Base-by-base conservation (phyloP, 2,113 vertebrate genomes). In the Lagenorhynchus albirostris region DNA sequence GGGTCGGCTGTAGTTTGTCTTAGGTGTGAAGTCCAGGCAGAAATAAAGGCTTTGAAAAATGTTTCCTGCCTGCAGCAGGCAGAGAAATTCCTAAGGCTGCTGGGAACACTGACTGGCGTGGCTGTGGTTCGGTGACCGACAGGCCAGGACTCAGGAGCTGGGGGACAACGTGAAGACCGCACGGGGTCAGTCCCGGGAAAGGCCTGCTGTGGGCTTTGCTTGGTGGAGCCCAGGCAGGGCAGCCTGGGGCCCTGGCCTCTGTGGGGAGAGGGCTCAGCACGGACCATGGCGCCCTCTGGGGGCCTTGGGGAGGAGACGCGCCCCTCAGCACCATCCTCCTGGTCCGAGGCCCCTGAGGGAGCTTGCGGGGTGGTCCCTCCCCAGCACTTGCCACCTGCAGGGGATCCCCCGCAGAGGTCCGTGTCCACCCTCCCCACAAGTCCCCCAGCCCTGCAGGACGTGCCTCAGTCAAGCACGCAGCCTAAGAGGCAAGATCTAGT, bases 221-320 rank as follows among this genome's bases (percentile, higher is more conserved):
- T 18, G 33, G 33, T 31, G 21, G 18, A 73, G 29, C 44, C 53
- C 83, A 26, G 3, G 47, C n/a, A 6, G 9, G 44, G 31, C 31
- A 36, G 65, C 41, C 20, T 26, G 13, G 60, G 44, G 5, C 33
- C 12, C 55, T 20, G 58, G 31, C 89, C 2, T 3, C 3, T 33
- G 41, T 4, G 8, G 33, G 36, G 6, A 55, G 33, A 63, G 77
- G 77, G 6, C 2, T 4, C 5, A 47, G 67, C 0, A 1, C 62
- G 60, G 31, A 12, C 55, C n/a, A 82, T 3, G 38, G 82, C 36
- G 67, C 97, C 93, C 96, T 73, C 96, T 95, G 77, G 96, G 31
- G 96, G 91, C 31, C 67, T 1, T 4, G 15, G 36, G 18, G 14
- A 65, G 47, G 55, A 44, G 12, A 38, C 0, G 2, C 25, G 1